Evolutionary conservation across 1,140 invertebrate species (phyloP), one percentile per base, ranked within the genome.

Genomic region (Aphaenogaster ashmeadi): DNA sequence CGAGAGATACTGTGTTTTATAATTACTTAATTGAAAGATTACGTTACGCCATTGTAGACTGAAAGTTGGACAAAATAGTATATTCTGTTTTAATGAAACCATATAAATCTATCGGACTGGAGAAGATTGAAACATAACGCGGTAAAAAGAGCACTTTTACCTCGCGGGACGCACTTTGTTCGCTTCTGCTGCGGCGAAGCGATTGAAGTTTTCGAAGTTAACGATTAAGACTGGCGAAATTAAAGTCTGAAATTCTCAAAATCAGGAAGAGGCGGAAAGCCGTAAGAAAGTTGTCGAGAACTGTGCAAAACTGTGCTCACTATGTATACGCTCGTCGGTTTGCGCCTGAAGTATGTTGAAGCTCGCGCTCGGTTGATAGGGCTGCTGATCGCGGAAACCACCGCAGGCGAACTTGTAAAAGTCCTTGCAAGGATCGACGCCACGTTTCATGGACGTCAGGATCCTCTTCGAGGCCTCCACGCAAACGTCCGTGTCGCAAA

Each of bases 341-440:
- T 93, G 94, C 64, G 92, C 90, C 87, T 96, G 95, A 7, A 96
- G 92, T 27, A 94, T 94, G 21, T 91, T 86, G 86, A 95, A 95
- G 88, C 94, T 96, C 27, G 92, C 94, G 78, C 91, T 93, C 9
- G 92, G 92, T 69, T 91, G 92, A 92, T 88, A 94, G 86, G 86
- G 93, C 83, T 90, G 92, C 85, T 90, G 89, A 90, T 94, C 89
- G 89, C 93, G 91, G 92, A 95, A 96, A n/a, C 94, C 93, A 9
- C 97, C 97, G 91, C 97, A 97, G 21, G 97, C 96, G 91, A 97
- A 97, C 93, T 96, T 95, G 93, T 97, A 97, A 94, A 97, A 97
- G 95, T 97, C 97, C 44, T 96, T 95, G 93, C 97, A 97, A 7
- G 97, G 97, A 93, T 96, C 96, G 9, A 93, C 88, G 47, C 93